Base-by-base conservation (phyloP, 2,888 invertebrate genomes). In the Agrochola litura region DNA sequence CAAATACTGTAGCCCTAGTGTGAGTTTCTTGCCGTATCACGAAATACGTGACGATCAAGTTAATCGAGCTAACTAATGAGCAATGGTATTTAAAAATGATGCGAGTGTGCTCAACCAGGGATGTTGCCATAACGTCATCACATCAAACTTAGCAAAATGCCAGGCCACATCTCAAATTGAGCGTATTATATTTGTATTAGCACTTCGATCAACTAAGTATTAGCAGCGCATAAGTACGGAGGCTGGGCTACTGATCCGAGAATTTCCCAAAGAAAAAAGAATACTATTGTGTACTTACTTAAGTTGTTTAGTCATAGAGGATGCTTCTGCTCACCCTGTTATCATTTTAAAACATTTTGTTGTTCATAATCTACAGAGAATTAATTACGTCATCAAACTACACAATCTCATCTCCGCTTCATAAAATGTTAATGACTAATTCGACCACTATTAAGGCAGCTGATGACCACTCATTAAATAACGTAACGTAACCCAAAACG, bases 361-460 rank as follows among this genome's bases (percentile, higher is more conserved):
- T 37, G 22, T 6, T 37, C 8, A 16, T 54, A 54, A 61, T 49
- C 22, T 61, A 56, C 8, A 43, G 19, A 58, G 41, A 16, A 69
- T 25, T 25, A 22, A 41, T 52, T 2, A 64, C 58, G 54, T 79
- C 84, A 75, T 79, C 10, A 63, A 70, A 69, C 52, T 9, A 58
- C 43, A 60, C 14, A 30, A 61, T 74, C 56, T 61, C 60, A 56
- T 78, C 49, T 61, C 54, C 22, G 12, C 19, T 61, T 14, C 8
- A 30, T 12, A 76, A 66, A 54, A 46, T 19, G 1, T 14, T 63
- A 56, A 56, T 73, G 60, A 83, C 79, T 71, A 68, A 83, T 79
- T 79, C 25, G 43, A 46, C 56, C 78, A 43, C 56, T 43, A 82
- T 37, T 49, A 46, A 54, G 25, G n/a, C 43, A 56, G 30, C 60